Evolutionary conservation across 2,888 invertebrate species (phyloP).

Genomic region (Oscheius sp.): DNA sequence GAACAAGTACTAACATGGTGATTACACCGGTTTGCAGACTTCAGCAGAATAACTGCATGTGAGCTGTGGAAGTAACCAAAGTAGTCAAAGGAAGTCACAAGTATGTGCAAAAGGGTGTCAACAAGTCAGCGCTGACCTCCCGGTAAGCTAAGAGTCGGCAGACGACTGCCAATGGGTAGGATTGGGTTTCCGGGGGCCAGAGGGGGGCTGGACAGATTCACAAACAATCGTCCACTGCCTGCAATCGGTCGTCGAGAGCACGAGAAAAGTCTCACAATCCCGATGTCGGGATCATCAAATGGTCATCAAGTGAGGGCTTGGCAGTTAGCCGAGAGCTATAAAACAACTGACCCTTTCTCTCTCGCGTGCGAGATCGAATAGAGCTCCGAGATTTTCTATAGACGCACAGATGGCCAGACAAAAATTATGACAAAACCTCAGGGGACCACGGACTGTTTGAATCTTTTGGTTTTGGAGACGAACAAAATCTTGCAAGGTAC

Average conservation of each 20-base stretch:
- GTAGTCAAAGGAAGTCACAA: too few relatives aligned
- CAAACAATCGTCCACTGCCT: conserved; percentile 7
- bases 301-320: conserved; percentile 13
- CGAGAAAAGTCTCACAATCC: conserved; percentile 2
- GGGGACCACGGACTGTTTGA: background rate
- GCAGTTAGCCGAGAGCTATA: conserved; percentile 35
- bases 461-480: background rate
- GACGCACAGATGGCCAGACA: conserved; percentile 11
- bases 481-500: background rate
- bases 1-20: too few relatives aligned
- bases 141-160: background rate
- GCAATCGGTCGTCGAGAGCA: conserved; percentile 6
- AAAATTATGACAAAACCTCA: conserved; percentile 15
- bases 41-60: too few relatives aligned
- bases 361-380: conserved; percentile 13
- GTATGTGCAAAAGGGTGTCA: too few relatives aligned
- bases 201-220: conserved; percentile 18
- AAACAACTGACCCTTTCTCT: conserved; percentile 28
- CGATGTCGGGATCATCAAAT: conserved; percentile 30
- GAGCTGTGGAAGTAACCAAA: too few relatives aligned
- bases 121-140: too few relatives aligned
- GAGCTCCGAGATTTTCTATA: conserved; percentile 16
- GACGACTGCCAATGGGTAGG: conserved; percentile 11
- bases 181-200: conserved; percentile 26
- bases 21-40: too few relatives aligned